phyloP scores from a whole-genome alignment of 2,113 vertebrate genomes.

The Phoenicopterus ruber region DNA sequence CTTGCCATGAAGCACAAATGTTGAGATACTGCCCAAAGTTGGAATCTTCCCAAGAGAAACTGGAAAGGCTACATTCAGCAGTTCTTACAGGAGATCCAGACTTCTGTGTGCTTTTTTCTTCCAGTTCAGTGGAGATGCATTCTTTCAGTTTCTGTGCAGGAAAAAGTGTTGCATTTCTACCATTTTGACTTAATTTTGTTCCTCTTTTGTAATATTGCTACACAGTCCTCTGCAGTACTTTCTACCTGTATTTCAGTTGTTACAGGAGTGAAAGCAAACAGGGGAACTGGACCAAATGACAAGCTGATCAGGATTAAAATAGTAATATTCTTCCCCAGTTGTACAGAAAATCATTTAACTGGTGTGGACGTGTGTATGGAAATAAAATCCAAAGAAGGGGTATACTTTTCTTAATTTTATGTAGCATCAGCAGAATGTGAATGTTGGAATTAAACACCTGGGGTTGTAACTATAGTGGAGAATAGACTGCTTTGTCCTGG shows the following conservation, averaged over 20 bases:
- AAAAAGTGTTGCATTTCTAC: constrained; percentile 55
- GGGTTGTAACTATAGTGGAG: background rate
- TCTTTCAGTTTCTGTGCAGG: constrained; percentile 53
- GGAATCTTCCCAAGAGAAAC: constrained; percentile 62
- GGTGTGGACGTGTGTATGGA: background rate
- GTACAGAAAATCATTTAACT: constrained; percentile 20
- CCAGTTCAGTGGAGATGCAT: constrained; percentile 52
- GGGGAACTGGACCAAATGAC: constrained; percentile 64
- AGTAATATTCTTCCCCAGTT: background rate
- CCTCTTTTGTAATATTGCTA: constrained; percentile 60
- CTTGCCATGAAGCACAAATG: constrained; percentile 99
- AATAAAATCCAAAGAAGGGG: constrained; percentile 50
- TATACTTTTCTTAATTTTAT: constrained; percentile 22
- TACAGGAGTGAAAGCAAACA: constrained; percentile 22
- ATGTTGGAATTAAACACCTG: constrained; percentile 28
- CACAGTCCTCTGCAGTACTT: constrained; percentile 55
- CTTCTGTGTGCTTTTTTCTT: constrained; percentile 58
- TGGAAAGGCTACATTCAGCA: constrained; percentile 51
- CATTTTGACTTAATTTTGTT: constrained; percentile 45
- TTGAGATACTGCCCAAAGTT: constrained; percentile 78
- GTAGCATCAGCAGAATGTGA: constrained; percentile 49
- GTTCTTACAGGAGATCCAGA: constrained; percentile 62
- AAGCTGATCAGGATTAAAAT: constrained; percentile 32
- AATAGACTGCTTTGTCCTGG: constrained; percentile 17
- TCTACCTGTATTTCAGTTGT: constrained; percentile 43